Percentiles rank a stretch among this genome's conserved stretches.
Conservation (phyloP, 2,888 invertebrate species). For the Drosophila mimetica region DNA sequence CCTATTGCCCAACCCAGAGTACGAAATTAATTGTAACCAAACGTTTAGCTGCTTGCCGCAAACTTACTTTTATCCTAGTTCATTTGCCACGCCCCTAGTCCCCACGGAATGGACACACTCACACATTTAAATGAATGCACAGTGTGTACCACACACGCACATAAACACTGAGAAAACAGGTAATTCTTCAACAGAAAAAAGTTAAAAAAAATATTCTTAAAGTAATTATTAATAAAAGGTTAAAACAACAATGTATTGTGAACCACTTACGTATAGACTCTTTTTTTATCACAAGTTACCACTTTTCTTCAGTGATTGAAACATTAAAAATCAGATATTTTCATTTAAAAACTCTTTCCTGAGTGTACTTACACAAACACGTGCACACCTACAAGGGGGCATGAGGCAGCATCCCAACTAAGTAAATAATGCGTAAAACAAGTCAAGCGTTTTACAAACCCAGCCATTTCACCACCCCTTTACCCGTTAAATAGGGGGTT, state of each 20-base stretch:
- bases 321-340: too few species aligned
- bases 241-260: too few species aligned
- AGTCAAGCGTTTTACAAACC: constrained; percentile 74
- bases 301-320: too few species aligned
- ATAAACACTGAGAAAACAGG: constrained; percentile 20
- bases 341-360: background rate
- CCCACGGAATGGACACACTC: constrained; percentile 19
- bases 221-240: too few species aligned
- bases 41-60: constrained; percentile 74
- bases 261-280: too few species aligned
- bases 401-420: constrained; percentile 60
- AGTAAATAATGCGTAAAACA: constrained; percentile 79
- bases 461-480: constrained; percentile 14
- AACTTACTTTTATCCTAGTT: constrained; percentile 66
- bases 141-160: constrained; percentile 24
- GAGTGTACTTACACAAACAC: constrained; percentile 25
- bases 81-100: constrained; percentile 64
- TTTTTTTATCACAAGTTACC: too few species aligned
- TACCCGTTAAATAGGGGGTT: constrained; percentile 1
- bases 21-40: constrained; percentile 70
- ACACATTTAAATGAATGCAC: constrained; percentile 6
- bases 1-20: constrained; percentile 47
- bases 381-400: constrained; percentile 28
- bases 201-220: background rate
- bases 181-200: too few species aligned